Evolutionary conservation across 2,113 vertebrate genomes (phyloP), one percentile per base, ranked within the genome.

Genomic region (Colius striatus): DNA sequence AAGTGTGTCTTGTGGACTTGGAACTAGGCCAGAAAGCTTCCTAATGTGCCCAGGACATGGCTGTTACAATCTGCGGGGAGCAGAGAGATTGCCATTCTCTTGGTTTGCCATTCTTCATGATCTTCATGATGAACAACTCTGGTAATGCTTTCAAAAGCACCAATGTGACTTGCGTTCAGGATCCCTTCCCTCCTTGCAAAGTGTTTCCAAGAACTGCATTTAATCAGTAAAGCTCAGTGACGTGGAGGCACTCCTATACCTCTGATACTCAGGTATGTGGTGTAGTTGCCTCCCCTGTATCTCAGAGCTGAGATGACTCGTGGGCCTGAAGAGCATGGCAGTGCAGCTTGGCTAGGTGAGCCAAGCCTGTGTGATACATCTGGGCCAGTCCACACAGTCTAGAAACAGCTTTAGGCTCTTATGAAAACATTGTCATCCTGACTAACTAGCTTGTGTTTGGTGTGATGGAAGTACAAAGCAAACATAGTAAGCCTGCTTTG

Each of bases 261-360:
- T 38, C 43, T 36, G 43, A 21, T 50, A 36, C 27, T 16, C 38
- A 15, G 27, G 5, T 32, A 17, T 5, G 23, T 8, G 41, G 9
- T 9, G 4, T 1, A 1, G 5, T 21, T 47, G 7, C 10, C 45
- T 47, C 10, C 12, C 6, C 27, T 6, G 0, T 0, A 22, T 8
- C 16, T 25, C 36, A 9, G 23, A 30, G 53, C 14, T 29, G 57
- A 75, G 34, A 8, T 0, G 5, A 1, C 5, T 2, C 0, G 2
- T 11, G 22, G 16, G 41, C 27, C 65, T 11, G 6, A 43, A 19
- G 9, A 29, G 7, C 0, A 20, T 0, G 3, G 45, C 55, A 43
- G 6, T 0, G 6, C 30, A 54, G 34, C 30, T 19, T 18, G 36
- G 10, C 26, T 23, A 7, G 26, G 19, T 20, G 45, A 62, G 43